Percentiles rank a stretch among this genome's conserved stretches.
phyloP scores from a whole-genome alignment of 1,140 invertebrate species.

The Hyles euphorbiae region DNA sequence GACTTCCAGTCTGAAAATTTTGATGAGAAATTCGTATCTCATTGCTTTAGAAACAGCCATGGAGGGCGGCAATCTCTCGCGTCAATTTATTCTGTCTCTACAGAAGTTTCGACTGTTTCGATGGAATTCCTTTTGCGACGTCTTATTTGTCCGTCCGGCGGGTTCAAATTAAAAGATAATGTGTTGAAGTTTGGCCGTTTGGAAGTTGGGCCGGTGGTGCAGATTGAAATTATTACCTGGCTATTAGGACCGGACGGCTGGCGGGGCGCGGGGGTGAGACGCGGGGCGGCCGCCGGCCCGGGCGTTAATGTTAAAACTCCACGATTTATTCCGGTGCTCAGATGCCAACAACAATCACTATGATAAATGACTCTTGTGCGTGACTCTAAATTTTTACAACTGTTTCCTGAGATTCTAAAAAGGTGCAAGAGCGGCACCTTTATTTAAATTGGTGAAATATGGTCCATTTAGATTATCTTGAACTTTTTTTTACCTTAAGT shows the following conservation, averaged over 20 bases:
- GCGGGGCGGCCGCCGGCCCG: constrained; percentile 22
- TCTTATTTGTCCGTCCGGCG: constrained; percentile 43
- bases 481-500: no score
- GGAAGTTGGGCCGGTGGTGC: constrained; percentile 44
- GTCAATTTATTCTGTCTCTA: constrained; percentile 47
- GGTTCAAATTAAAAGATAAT: constrained; percentile 59
- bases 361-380: constrained; percentile 48
- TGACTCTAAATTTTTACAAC: constrained; percentile 40
- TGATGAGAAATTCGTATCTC: constrained; percentile 64
- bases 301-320: constrained; percentile 54
- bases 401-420: constrained; percentile 19
- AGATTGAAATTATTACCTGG: constrained; percentile 69
- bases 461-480: no score
- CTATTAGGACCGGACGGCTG: constrained; percentile 31
- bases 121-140: constrained; percentile 33
- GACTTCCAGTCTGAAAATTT: constrained; percentile 53
- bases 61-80: constrained; percentile 39
- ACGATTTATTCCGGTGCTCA: constrained; percentile 55
- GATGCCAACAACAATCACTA: constrained; percentile 57
- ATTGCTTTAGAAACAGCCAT: constrained; percentile 47
- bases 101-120: constrained; percentile 43
- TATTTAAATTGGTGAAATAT: no score
- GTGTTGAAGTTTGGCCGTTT: constrained; percentile 58
- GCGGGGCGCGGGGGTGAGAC: constrained; percentile 17
- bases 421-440: no score